These are phyloP conservation scores for Ips nitidus DNA, from an alignment of 1,140 invertebrate genomes.

Conservation along the genomic window DNA sequence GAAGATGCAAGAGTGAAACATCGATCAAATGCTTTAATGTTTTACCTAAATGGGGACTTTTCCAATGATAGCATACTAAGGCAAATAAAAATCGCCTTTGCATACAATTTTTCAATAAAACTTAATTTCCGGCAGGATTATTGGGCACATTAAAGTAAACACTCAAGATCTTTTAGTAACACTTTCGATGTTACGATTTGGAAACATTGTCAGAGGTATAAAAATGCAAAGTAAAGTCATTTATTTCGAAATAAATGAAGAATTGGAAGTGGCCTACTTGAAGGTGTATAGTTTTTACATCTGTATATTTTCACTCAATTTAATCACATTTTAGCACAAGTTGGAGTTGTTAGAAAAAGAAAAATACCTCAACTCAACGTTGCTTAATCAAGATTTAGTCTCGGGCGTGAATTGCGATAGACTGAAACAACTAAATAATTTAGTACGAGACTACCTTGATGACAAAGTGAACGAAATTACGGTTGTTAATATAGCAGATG, in stretches of 20 bases:
- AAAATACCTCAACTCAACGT: slow-evolving; percentile 40
- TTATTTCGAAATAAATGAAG: slow-evolving; percentile 21
- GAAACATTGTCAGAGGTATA: slow-evolving; percentile 38
- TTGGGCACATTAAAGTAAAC: slow-evolving; percentile 41
- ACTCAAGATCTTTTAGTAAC: slow-evolving; percentile 37
- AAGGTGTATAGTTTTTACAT: slow-evolving; percentile 20
- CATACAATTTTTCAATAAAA: neutral
- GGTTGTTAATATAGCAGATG: slow-evolving; percentile 41
- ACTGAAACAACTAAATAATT: slow-evolving; percentile 35
- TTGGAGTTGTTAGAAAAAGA: slow-evolving; percentile 34
- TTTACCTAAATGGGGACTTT: slow-evolving; percentile 43
- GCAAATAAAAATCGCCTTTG: slow-evolving; percentile 10
- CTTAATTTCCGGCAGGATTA: slow-evolving; percentile 33
- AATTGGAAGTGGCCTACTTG: slow-evolving; percentile 35
- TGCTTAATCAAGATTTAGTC: slow-evolving; percentile 40
- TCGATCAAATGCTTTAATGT: slow-evolving; percentile 42
- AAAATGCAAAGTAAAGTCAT: slow-evolving; percentile 34
- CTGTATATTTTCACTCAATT: slow-evolving; percentile 9
- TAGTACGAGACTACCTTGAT: slow-evolving; percentile 40
- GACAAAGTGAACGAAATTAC: slow-evolving; percentile 38
- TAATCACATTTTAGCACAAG: slow-evolving; percentile 30
- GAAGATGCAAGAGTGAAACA: slow-evolving; percentile 40
- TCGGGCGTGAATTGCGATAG: slow-evolving; percentile 36
- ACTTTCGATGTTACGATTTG: slow-evolving; percentile 43
- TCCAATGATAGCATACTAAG: slow-evolving; percentile 39